A percentile compares a stretch with the other conserved stretches of the same genome.
These are phyloP conservation scores for Tachina grossa DNA, from an alignment of 2,888 invertebrate genomes.

Conservation along the genomic window DNA sequence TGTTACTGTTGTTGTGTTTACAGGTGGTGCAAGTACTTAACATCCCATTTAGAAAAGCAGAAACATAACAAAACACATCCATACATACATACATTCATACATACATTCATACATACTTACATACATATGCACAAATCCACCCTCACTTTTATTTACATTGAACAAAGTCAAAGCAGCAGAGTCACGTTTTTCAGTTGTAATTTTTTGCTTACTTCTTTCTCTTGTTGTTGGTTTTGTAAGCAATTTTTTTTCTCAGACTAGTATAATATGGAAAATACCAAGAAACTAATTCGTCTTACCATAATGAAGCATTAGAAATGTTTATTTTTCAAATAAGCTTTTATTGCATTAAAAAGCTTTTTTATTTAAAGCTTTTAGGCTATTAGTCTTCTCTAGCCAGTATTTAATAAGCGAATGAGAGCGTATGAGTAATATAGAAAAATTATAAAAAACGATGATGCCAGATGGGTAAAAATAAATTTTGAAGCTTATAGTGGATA, in stretches of 20 bases:
- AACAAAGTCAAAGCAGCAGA: constrained; percentile 9
- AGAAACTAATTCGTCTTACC: constrained; percentile 1
- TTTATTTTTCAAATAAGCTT: constrained; percentile 18
- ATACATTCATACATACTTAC: neutral
- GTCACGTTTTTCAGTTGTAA: constrained; percentile 67
- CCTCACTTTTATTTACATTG: constrained; percentile 51
- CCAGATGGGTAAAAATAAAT: neutral
- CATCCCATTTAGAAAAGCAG: neutral
- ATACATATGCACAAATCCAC: neutral
- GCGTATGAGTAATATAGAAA: constrained; percentile 28
- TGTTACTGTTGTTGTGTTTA: constrained; percentile 19
- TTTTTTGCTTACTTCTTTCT: constrained; percentile 21
- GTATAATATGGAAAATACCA: constrained; percentile 1
- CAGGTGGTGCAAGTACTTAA: constrained; percentile 23
- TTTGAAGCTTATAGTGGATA: too few species aligned
- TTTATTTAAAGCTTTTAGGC: constrained; percentile 9
- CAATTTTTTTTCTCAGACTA: neutral
- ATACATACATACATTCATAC: neutral
- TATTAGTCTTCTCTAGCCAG: neutral
- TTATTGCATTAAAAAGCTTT: constrained; percentile 45
- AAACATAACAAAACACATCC: neutral
- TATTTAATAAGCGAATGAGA: neutral
- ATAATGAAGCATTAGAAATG: constrained; percentile 10
- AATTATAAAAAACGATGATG: constrained; percentile 2
- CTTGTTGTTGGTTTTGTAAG: constrained; percentile 18